Evolutionary conservation across 2,113 vertebrate genomes (phyloP).

Genomic region (Himantopus leucocephalus): DNA sequence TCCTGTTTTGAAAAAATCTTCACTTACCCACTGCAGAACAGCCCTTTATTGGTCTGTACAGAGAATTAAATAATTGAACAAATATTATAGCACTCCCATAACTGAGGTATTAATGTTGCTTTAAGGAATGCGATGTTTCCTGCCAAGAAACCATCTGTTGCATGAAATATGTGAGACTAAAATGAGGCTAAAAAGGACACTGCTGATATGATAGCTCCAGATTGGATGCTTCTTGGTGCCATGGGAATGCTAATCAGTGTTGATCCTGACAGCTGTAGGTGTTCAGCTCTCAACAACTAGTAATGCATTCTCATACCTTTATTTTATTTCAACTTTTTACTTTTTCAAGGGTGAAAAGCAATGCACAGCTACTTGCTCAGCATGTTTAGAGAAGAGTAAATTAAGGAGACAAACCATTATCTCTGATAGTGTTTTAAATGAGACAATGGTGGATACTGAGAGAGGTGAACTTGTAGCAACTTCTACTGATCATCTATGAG

Average conservation of each 20-base stretch:
- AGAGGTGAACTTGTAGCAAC: background rate
- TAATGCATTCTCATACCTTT: background rate
- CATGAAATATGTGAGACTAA: slow-evolving; percentile 19
- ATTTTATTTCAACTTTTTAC: background rate
- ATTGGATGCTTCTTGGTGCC: background rate
- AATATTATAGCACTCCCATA: background rate
- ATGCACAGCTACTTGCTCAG: background rate
- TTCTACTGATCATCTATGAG: background rate
- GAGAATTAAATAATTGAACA: slow-evolving; percentile 21
- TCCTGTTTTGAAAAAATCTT: background rate
- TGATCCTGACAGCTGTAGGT: slow-evolving; percentile 40
- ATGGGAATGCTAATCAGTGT: slow-evolving; percentile 37
- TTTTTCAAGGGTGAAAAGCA: background rate
- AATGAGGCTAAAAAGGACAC: slow-evolving; percentile 8
- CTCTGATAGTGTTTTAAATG: background rate
- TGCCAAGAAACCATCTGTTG: slow-evolving; percentile 45
- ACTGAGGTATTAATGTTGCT: slow-evolving; percentile 6
- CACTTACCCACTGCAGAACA: background rate
- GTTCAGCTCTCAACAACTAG: background rate
- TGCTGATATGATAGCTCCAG: slow-evolving; percentile 5
- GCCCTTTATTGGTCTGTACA: background rate
- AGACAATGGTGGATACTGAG: background rate
- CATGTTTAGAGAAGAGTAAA: background rate
- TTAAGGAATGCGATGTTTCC: background rate
- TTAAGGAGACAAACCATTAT: background rate